These are phyloP conservation scores for Unio delphinus DNA, from an alignment of 2,888 invertebrate genomes.

Conservation along the genomic window DNA sequence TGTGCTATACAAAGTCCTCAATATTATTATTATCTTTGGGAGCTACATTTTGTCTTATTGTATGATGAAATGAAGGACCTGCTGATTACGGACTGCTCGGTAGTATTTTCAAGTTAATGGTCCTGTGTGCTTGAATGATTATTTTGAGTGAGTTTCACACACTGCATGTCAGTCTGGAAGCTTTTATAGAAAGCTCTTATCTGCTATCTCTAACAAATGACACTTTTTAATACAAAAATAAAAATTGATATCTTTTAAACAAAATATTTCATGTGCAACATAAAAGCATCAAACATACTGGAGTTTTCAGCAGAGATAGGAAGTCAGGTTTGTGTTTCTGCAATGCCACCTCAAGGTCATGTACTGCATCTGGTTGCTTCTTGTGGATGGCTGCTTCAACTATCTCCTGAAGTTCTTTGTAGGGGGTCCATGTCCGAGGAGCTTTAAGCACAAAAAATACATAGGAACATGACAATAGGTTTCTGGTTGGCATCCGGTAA, in stretches of 20 bases:
- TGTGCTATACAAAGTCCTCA: too few species aligned
- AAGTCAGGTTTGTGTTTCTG: slow-evolving; percentile 90
- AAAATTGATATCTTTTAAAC: neutral
- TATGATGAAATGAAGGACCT: too few species aligned
- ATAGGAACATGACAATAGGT: neutral
- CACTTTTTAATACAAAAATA: neutral
- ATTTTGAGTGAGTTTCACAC: too few species aligned
- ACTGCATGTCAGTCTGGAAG: too few species aligned
- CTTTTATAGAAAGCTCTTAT: too few species aligned
- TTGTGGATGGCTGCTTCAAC: slow-evolving; percentile 68
- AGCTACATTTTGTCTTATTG: too few species aligned
- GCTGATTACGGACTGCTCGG: too few species aligned
- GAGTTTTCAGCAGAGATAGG: slow-evolving; percentile 86
- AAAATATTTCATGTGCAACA: neutral
- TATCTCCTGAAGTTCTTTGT: slow-evolving; percentile 67
- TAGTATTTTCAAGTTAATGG: too few species aligned
- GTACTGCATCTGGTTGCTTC: slow-evolving; percentile 65
- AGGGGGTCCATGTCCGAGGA: slow-evolving; percentile 70
- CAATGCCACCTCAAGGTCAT: slow-evolving; percentile 81
- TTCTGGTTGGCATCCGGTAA: neutral
- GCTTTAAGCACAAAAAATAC: slow-evolving; percentile 31
- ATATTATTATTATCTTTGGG: too few species aligned
- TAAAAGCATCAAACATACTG: slow-evolving; percentile 75
- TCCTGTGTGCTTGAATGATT: too few species aligned
- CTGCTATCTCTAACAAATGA: neutral